Evolutionary conservation across 1,140 invertebrate genomes (phyloP).

Genomic region (Sitobion miscanthi): DNA sequence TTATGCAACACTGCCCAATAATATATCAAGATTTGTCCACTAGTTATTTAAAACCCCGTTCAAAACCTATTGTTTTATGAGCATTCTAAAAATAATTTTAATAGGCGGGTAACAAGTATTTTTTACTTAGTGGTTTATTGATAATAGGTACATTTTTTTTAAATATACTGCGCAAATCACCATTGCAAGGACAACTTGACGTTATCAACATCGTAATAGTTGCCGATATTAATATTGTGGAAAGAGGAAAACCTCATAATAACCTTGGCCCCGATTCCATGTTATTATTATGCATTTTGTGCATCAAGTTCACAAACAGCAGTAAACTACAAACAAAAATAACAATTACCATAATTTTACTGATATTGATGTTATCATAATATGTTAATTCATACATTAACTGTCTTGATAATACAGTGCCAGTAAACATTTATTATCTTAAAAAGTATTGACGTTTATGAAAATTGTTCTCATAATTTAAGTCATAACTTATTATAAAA

Average conservation of each 20-base stretch:
- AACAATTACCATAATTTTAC: background rate
- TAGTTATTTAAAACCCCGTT: background rate
- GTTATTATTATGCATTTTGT: constrained; percentile 41
- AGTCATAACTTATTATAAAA: background rate
- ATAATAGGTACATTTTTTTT: background rate
- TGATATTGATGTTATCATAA: background rate
- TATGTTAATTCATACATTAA: background rate
- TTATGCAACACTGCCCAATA: background rate
- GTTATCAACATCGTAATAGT: constrained; percentile 16
- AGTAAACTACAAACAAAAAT: background rate
- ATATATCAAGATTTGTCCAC: background rate
- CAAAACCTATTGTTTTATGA: background rate
- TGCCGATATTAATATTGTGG: background rate
- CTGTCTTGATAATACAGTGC: background rate
- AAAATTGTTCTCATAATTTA: background rate
- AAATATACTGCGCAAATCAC: constrained; percentile 12
- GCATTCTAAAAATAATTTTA: background rate
- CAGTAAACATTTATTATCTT: background rate
- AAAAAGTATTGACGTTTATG: background rate
- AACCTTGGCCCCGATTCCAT: constrained; percentile 45
- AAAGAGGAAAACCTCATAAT: constrained; percentile 26
- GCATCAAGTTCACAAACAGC: constrained; percentile 50
- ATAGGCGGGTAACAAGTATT: background rate
- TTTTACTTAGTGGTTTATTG: background rate
- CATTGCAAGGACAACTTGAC: constrained; percentile 19